A percentile compares a stretch with the other conserved stretches of the same genome.
These are phyloP conservation scores for Busseola fusca DNA, from an alignment of 2,888 invertebrate genomes.

Conservation along the genomic window DNA sequence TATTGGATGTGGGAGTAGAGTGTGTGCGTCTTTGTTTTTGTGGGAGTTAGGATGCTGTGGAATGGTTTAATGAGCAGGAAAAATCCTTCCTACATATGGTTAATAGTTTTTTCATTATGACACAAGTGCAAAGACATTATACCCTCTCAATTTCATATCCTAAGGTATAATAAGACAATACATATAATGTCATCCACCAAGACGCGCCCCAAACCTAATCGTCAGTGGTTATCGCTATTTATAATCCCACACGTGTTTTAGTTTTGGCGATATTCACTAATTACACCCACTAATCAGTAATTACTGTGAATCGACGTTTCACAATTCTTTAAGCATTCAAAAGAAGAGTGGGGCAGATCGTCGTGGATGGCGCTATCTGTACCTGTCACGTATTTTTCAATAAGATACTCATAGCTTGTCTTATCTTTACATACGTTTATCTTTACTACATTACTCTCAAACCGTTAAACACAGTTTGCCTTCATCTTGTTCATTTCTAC, in stretches of 20 bases:
- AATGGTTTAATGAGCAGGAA: constrained; percentile 3
- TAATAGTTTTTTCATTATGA: neutral
- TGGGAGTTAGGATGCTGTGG: neutral
- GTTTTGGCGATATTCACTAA: no score
- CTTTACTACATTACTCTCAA: neutral
- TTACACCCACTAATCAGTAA: no score
- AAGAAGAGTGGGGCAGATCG: no score
- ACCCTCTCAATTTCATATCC: no score
- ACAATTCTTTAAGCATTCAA: no score
- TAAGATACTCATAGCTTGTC: neutral
- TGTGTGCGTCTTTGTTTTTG: constrained; percentile 29
- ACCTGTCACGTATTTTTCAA: neutral
- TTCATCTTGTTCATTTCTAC: constrained; percentile 8
- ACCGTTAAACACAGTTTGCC: neutral
- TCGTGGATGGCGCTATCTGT: no score
- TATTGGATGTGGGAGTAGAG: constrained; percentile 30
- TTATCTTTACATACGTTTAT: neutral
- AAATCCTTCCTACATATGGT: no score
- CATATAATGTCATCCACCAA: no score
- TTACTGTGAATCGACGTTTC: no score
- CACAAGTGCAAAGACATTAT: neutral
- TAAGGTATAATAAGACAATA: neutral
- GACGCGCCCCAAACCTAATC: no score
- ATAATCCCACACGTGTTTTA: no score
- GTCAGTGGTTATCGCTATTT: no score